phyloP scores from a whole-genome alignment of 2,888 invertebrate genomes.

The Clusia tigrina region DNA sequence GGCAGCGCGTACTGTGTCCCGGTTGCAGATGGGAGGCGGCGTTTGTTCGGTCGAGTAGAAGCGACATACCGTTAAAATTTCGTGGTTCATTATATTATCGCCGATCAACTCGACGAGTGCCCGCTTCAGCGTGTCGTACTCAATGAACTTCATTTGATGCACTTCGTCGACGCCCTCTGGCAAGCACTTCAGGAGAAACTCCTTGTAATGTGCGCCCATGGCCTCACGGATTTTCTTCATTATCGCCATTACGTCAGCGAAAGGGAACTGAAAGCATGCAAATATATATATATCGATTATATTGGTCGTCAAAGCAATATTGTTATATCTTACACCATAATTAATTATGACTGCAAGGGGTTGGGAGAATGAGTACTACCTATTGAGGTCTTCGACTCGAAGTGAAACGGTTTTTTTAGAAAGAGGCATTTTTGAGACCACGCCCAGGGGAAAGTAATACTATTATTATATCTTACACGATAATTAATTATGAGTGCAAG shows the following conservation, averaged over 20 bases:
- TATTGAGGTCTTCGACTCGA: too few species aligned
- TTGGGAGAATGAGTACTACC: too few species aligned
- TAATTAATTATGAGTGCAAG: too few species aligned
- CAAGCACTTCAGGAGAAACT: slow-evolving; percentile 78
- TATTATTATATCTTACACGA: too few species aligned
- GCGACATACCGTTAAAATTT: slow-evolving; percentile 79
- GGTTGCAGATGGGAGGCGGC: slow-evolving; percentile 62
- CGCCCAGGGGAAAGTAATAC: too few species aligned
- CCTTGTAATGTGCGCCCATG: slow-evolving; percentile 76
- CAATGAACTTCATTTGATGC: slow-evolving; percentile 43
- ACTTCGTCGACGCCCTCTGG: slow-evolving; percentile 44
- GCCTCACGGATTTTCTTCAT: slow-evolving; percentile 77
- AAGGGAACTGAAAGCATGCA: slow-evolving; percentile 71
- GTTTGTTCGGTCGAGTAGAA: slow-evolving; percentile 73
- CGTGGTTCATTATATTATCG: slow-evolving; percentile 78
- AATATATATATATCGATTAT: slow-evolving; percentile 15
- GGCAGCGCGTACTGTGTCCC: slow-evolving; percentile 69
- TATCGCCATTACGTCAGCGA: slow-evolving; percentile 75
- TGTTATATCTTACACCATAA: too few species aligned
- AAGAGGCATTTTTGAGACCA: too few species aligned
- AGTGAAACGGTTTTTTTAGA: too few species aligned
- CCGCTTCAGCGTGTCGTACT: slow-evolving; percentile 65
- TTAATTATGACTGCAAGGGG: too few species aligned
- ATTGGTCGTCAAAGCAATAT: too few species aligned
- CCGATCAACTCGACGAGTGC: slow-evolving; percentile 74